Evolutionary conservation across 1,140 invertebrate species (phyloP), one percentile per base, ranked within the genome.

Genomic region (Lethrus apterus): DNA sequence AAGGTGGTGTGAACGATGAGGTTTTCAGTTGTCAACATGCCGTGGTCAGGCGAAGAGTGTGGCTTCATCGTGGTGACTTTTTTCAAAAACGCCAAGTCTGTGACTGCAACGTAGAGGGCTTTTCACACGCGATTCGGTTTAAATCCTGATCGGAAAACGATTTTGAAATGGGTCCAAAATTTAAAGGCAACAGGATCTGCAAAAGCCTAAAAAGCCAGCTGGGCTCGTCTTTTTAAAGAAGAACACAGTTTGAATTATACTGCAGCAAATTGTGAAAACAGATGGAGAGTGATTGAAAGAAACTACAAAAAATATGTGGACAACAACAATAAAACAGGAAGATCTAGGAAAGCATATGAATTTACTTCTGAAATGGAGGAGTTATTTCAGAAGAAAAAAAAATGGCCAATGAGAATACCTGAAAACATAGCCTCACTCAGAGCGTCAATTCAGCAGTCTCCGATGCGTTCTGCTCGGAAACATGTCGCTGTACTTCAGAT

Each of bases 241-340:
- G 40, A n/a, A n/a, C n/a, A n/a, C n/a, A n/a, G n/a, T n/a, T n/a
- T n/a, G n/a, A n/a, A n/a, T n/a, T n/a, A n/a, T 40, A 40, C 36
- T 23, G 2, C 18, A 10, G 20, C 4, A 7, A 40, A 48, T 18
- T 50, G 48, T 24, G 48, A 54, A 32, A 54, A 54, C 30, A 42
- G 41, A 15, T 54, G 52, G 48, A 42, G 38, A 17, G 48, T 54
- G 13, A 14, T 54, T 29, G 48, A 54, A 17, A 40, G 48, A 36
- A 46, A 46, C 26, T 54, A 54, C 20, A 54, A 54, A 40, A 54
- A 51, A 42, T 51, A 46, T 32, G 42, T 50, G 9, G 32, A 43
- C 19, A 54, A 51, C 33, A 20, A 51, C n/a, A 51, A 35, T 15
- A 38, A 26, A 50, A 50, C 48, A 15, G 48, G 48, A 34, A 34